A percentile compares a stretch with the other conserved stretches of the same genome.
Evolutionary conservation across 2,888 invertebrate species (phyloP).

Genomic region (Drosophila emarginata): DNA sequence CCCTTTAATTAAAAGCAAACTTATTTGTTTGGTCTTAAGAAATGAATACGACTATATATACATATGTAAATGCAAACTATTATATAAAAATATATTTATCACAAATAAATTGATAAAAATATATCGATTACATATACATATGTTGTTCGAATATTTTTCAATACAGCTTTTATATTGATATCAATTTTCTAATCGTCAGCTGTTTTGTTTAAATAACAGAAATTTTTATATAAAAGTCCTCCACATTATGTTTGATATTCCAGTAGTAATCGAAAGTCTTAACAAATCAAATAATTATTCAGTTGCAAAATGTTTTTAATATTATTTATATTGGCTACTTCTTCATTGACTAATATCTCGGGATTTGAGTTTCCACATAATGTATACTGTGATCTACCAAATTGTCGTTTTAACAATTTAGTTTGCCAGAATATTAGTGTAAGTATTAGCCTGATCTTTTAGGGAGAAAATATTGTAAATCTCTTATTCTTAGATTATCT

Average conservation of each 20-base stretch:
- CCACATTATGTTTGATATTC: not conserved
- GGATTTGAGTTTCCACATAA: not conserved
- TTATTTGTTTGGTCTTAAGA: too few relatives aligned
- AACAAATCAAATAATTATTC: not conserved
- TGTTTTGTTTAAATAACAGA: not conserved
- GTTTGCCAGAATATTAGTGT: constrained; percentile 31
- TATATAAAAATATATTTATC: too few relatives aligned
- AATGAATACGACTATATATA: too few relatives aligned
- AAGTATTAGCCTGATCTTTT: not conserved
- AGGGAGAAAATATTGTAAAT: not conserved
- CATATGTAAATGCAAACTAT: too few relatives aligned
- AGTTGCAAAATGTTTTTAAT: not conserved
- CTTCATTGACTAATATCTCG: not conserved
- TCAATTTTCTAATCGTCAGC: not conserved
- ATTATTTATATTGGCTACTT: not conserved
- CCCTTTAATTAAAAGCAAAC: too few relatives aligned
- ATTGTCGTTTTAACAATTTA: constrained; percentile 40
- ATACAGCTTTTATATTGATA: not conserved
- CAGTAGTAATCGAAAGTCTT: not conserved
- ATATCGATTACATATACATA: too few relatives aligned
- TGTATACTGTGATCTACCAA: constrained; percentile 28
- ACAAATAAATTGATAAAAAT: too few relatives aligned
- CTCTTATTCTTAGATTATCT: constrained; percentile 20
- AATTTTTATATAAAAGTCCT: not conserved
- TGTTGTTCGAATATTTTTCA: not conserved